Conservation (phyloP, 2,888 invertebrate species). For the Helleia helle region DNA sequence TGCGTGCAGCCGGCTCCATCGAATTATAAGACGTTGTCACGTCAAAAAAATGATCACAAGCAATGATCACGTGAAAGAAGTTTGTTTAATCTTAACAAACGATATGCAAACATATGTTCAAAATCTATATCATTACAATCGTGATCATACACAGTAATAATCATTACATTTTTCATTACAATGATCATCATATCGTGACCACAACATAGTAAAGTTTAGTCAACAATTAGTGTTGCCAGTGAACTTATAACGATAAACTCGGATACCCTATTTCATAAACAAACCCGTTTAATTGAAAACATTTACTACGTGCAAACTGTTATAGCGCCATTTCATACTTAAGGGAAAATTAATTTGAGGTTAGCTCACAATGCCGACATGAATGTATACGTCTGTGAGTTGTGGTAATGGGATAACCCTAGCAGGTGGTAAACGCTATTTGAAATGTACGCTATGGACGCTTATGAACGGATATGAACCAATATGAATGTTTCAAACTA, state of each 20-base stretch:
- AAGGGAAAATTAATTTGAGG: constrained; percentile 24
- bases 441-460: no score
- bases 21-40: no score
- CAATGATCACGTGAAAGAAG: no score
- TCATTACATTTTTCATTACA: background rate
- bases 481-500: background rate
- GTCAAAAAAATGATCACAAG: no score
- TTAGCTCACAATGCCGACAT: background rate
- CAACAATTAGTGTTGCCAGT: constrained; percentile 13
- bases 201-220: constrained; percentile 7
- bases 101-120: no score
- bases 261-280: constrained; percentile 28
- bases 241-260: constrained; percentile 14
- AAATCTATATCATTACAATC: no score
- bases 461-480: no score
- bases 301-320: constrained; percentile 44
- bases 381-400: background rate
- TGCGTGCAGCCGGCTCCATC: no score
- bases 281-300: constrained; percentile 36
- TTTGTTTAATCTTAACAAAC: no score
- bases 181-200: background rate
- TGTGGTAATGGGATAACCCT: background rate
- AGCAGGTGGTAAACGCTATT: constrained; percentile 5
- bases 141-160: background rate
- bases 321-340: constrained; percentile 26